Base-by-base conservation (phyloP, 2,113 vertebrate genomes). In the Tympanuchus pallidicinctus region DNA sequence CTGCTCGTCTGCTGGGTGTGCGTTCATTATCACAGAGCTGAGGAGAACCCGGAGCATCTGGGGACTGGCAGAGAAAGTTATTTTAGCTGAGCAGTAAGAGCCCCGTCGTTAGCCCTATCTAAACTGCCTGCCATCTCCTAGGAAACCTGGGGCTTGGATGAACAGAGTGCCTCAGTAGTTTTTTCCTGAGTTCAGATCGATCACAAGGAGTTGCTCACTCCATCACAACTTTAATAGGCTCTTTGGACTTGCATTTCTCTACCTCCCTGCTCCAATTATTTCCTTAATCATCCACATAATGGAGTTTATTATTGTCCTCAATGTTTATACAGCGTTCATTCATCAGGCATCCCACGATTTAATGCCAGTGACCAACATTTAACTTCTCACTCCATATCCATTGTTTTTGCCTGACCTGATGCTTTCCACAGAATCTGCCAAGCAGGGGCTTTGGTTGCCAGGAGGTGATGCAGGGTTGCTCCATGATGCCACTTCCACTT, bases 211-310 rank as follows among this genome's bases (percentile, higher is more conserved):
- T 27, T 32, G n/a, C 50, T 64, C 34, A 71, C 38, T 66, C 43
- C 30, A 36, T 60, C 36, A 40, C 43, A 50, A 30, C 59, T 59
- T 60, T 52, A 65, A 77, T 1, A 14, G 50, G 43, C 28, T 30
- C 9, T 75, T 43, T 71, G 77, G 69, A 42, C 56, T 42, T 22
- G 18, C 22, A 7, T 59, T 45, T 50, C 38, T 60, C 30, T 19
- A 1, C 30, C 30, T 54, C 56, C 27, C 36, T 25, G 13, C 27
- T 13, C 20, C 77, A 28, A 6, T 13, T 17, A n/a, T 57, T 71
- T 3, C 64, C 48, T 19, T 38, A 24, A 52, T 34, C 7, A 0
- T 1, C 83, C 36, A 1, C 8, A 0, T 7, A 36, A 13, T 21
- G 76, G 69, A n/a, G 20, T 3, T 15, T 2, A 40, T 48, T 28